These are phyloP conservation scores for Sebastes melanostomus DNA, from an alignment of 2,797 vertebrate genomes.

Conservation along the genomic window DNA sequence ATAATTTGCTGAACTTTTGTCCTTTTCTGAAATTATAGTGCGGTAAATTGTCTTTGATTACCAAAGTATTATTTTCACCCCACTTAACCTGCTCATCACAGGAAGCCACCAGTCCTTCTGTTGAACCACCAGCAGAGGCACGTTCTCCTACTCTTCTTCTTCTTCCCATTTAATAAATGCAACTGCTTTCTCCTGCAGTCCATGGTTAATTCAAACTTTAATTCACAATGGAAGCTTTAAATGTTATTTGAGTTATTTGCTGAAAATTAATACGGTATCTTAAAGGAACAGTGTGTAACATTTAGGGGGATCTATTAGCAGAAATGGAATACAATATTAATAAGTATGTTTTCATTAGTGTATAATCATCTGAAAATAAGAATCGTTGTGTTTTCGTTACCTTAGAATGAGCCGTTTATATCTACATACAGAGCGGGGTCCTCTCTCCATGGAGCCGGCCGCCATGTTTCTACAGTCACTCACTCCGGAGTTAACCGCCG, in stretches of 20 bases:
- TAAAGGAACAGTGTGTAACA: not conserved
- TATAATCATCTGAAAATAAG: too few species aligned
- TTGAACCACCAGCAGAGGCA: constrained; percentile 24
- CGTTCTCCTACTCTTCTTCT: not conserved
- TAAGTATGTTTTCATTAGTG: too few species aligned
- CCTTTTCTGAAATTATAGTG: constrained; percentile 66
- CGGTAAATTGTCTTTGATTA: constrained; percentile 77
- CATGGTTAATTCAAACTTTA: constrained; percentile 1
- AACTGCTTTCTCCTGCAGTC: not conserved
- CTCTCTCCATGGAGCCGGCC: accelerated
- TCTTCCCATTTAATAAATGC: not conserved
- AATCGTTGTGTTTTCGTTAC: too few species aligned
- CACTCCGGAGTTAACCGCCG: too few species aligned
- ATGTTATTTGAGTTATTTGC: not conserved
- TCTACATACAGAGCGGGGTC: too few species aligned
- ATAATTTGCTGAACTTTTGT: constrained; percentile 69
- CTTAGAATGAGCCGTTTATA: too few species aligned
- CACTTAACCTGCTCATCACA: constrained; percentile 74
- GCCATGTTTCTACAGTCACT: too few species aligned
- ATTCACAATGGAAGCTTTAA: not conserved
- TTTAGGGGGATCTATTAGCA: not conserved
- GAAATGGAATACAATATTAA: not conserved
- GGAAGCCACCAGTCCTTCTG: constrained; percentile 34
- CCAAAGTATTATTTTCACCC: constrained; percentile 78
- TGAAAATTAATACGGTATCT: not conserved